Evolutionary conservation across 2,888 invertebrate genomes (phyloP).

Genomic region (Theretra japonica): DNA sequence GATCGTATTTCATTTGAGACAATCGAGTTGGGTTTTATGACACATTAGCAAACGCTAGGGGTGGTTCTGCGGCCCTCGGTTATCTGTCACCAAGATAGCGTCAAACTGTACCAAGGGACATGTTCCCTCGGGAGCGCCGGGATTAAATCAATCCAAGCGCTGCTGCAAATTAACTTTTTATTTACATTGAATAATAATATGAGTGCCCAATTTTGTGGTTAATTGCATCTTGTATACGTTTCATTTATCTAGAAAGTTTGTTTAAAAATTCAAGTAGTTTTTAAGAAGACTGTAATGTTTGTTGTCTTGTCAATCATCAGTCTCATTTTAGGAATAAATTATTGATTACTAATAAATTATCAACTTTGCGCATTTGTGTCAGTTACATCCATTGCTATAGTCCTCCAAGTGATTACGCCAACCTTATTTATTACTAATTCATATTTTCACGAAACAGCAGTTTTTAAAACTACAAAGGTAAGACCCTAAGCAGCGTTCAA

Average conservation of each 20-base stretch:
- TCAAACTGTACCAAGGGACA: conserved; percentile 71
- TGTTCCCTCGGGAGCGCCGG: conserved; percentile 51
- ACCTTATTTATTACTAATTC: neutral
- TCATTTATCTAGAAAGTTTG: too few relatives aligned
- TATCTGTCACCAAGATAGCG: conserved; percentile 78
- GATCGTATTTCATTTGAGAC: conserved; percentile 70
- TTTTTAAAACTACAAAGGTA: conserved; percentile 11
- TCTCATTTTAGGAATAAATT: too few relatives aligned
- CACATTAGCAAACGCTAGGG: conserved; percentile 69
- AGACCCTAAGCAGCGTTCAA: conserved; percentile 18
- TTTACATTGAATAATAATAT: neutral
- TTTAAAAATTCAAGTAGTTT: too few relatives aligned
- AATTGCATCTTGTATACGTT: neutral
- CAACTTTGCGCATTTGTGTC: too few relatives aligned
- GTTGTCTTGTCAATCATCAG: too few relatives aligned
- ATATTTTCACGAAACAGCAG: neutral
- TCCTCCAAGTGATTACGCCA: too few relatives aligned
- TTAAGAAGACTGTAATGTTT: too few relatives aligned
- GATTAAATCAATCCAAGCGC: conserved; percentile 50
- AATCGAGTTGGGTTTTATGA: conserved; percentile 79
- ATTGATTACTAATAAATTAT: too few relatives aligned
- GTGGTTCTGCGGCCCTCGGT: conserved; percentile 58
- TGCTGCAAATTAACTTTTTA: conserved; percentile 40
- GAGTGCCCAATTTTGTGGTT: neutral
- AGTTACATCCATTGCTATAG: too few relatives aligned